Percentiles rank a stretch among this genome's conserved stretches.
Evolutionary conservation across 1,140 invertebrate genomes (phyloP).

Genomic region (Danaus melanippus): DNA sequence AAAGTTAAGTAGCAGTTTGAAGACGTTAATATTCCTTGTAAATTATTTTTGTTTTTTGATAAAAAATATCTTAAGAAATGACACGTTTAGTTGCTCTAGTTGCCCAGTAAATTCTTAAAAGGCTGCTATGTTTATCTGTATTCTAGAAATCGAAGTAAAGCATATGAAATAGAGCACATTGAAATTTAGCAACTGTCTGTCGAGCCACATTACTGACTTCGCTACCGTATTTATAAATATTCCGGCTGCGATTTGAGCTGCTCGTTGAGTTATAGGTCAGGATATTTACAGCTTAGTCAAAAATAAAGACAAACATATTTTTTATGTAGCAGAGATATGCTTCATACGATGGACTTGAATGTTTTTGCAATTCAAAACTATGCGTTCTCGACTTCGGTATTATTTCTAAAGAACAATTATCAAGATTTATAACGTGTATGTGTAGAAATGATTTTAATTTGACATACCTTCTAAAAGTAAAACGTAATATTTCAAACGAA

Average conservation of each 20-base stretch:
- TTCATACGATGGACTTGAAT: slow-evolving; percentile 9
- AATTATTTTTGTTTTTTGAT: too few relatives aligned
- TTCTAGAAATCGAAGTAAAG: slow-evolving; percentile 50
- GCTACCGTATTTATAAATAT: slow-evolving; percentile 68
- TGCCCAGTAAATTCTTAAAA: neutral
- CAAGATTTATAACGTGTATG: slow-evolving; percentile 1
- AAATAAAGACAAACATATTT: slow-evolving; percentile 37
- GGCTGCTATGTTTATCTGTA: slow-evolving; percentile 37
- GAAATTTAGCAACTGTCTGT: slow-evolving; percentile 70
- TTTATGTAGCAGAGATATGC: slow-evolving; percentile 21
- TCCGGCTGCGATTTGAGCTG: slow-evolving; percentile 50
- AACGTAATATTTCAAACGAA: too few relatives aligned
- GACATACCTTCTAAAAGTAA: too few relatives aligned
- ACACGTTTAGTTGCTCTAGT: too few relatives aligned
- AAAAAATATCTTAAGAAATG: too few relatives aligned
- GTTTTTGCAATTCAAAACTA: slow-evolving; percentile 12
- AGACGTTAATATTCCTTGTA: too few relatives aligned
- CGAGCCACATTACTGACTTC: slow-evolving; percentile 56
- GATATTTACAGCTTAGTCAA: slow-evolving; percentile 52
- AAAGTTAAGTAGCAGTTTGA: too few relatives aligned
- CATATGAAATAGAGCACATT: slow-evolving; percentile 64
- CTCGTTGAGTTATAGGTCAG: slow-evolving; percentile 57
- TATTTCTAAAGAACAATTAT: neutral
- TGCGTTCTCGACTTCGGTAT: neutral
- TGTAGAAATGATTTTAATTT: too few relatives aligned